These are phyloP conservation scores for Cyclophora albipunctata DNA, from an alignment of 2,888 invertebrate species.

Conservation along the genomic window DNA sequence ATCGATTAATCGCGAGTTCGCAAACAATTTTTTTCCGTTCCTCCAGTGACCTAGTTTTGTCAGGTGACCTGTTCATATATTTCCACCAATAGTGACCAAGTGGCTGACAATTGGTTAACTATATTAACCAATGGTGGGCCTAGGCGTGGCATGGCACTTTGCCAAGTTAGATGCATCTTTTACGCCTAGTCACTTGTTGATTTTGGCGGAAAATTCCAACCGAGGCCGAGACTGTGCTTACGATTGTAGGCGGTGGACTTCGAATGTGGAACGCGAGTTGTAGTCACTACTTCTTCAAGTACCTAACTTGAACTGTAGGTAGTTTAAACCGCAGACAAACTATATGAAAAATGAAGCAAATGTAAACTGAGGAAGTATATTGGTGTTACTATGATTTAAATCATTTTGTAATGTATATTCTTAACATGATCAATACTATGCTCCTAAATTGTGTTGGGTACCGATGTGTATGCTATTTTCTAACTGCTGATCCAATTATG, in stretches of 20 bases:
- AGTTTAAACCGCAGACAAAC: no score
- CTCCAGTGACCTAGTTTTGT: slow-evolving; percentile 51
- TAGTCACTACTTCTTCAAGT: slow-evolving; percentile 3
- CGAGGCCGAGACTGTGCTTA: slow-evolving; percentile 5
- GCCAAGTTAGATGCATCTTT: slow-evolving; percentile 61
- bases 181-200: slow-evolving; percentile 62
- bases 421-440: no score
- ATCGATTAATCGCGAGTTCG: slow-evolving; percentile 13
- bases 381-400: no score
- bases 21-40: slow-evolving; percentile 29
- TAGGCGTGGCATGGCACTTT: slow-evolving; percentile 72
- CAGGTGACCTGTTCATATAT: slow-evolving; percentile 53
- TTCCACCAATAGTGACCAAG: slow-evolving; percentile 60
- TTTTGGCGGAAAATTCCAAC: slow-evolving; percentile 29
- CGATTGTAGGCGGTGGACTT: slow-evolving; percentile 1
- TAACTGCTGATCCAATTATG: no score
- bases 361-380: no score
- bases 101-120: slow-evolving; percentile 71
- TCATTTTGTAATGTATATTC: no score
- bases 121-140: slow-evolving; percentile 71
- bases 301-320: no score
- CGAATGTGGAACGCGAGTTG: slow-evolving; percentile 2
- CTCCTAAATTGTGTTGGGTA: no score
- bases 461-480: no score
- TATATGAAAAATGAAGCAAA: no score